phyloP scores from a whole-genome alignment of 2,888 invertebrate species.

The Rapana venosa region DNA sequence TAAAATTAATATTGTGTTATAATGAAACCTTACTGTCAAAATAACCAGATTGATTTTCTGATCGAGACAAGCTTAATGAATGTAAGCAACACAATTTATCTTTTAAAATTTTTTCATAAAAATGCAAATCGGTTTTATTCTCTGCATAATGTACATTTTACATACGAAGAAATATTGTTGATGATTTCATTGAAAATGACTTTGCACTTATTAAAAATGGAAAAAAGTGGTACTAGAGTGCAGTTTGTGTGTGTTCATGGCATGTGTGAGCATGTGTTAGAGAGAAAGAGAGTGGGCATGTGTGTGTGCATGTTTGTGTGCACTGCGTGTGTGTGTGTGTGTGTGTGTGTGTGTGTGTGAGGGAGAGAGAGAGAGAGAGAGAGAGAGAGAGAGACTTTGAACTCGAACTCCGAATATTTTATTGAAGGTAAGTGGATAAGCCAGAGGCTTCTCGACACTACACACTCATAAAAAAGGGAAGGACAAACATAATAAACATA shows the following conservation, averaged over 20 bases:
- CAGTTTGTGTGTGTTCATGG: neutral
- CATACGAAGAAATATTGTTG: neutral
- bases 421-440: too few species aligned
- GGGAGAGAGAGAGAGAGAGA: neutral
- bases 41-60: slow-evolving; percentile 5
- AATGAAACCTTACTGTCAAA: neutral
- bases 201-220: too few species aligned
- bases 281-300: neutral
- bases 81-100: neutral
- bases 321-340: too few species aligned
- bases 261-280: too few species aligned
- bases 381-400: neutral
- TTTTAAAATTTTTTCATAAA: too few species aligned
- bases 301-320: neutral
- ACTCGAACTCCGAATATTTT: too few species aligned
- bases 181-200: neutral
- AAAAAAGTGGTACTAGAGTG: neutral
- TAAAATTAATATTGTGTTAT: too few species aligned
- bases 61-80: neutral
- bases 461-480: too few species aligned
- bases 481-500: too few species aligned
- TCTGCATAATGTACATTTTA: too few species aligned
- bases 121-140: too few species aligned
- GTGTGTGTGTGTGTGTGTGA: neutral
- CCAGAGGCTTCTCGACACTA: too few species aligned